Conservation (phyloP, 2,113 vertebrate species). For the Urocynchramus pylzowi region DNA sequence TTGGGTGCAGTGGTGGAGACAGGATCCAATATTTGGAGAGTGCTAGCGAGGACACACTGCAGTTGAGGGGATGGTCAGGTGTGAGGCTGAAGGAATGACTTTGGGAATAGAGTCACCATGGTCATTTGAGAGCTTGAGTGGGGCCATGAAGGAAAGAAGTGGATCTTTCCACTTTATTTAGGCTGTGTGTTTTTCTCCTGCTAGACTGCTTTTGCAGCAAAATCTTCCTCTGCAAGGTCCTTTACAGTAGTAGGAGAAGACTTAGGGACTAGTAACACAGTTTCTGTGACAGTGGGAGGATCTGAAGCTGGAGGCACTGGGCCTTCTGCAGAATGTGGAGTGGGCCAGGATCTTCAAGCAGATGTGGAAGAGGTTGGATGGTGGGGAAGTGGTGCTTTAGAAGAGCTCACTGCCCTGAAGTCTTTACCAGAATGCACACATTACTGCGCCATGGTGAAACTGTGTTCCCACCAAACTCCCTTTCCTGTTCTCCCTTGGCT, state of each 20-base stretch:
- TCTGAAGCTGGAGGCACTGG: neutral
- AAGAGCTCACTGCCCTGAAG: neutral
- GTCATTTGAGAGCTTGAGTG: neutral
- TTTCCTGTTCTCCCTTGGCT: neutral
- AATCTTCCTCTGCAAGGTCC: neutral
- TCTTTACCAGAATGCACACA: neutral
- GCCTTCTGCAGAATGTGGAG: neutral
- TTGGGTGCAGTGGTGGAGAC: neutral
- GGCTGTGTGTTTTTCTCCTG: neutral
- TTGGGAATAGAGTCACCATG: neutral
- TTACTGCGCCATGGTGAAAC: neutral
- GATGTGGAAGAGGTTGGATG: neutral
- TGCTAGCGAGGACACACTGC: neutral
- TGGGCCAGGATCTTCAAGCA: neutral
- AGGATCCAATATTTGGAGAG: neutral
- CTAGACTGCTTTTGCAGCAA: neutral
- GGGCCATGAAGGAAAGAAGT: neutral
- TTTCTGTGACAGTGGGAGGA: neutral
- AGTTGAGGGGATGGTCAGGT: neutral
- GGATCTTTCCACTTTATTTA: neutral
- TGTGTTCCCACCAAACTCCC: accelerated
- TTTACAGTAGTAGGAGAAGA: neutral
- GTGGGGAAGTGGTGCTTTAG: neutral
- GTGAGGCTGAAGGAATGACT: neutral
- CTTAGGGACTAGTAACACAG: neutral